These are phyloP conservation scores for Eleutherodactylus coqui DNA, from an alignment of 2,797 vertebrate species.

Conservation along the genomic window DNA sequence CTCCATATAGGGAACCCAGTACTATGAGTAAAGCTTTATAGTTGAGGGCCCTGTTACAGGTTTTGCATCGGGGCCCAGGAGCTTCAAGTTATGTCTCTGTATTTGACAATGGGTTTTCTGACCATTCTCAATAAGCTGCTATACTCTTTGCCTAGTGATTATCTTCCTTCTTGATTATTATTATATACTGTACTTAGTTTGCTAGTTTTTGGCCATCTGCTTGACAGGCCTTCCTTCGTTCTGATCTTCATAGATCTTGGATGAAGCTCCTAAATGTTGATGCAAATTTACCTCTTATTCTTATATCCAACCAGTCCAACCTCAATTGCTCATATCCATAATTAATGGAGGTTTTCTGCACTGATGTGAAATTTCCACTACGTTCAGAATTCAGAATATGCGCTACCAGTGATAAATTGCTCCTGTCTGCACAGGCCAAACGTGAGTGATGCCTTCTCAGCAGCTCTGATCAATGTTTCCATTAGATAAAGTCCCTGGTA, in stretches of 20 bases:
- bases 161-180: background rate
- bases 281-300: constrained; percentile 15
- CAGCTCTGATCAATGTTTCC: constrained; percentile 63
- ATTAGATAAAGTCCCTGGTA: constrained; percentile 61
- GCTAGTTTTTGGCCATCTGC: background rate
- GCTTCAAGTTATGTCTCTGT: too few species aligned
- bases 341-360: constrained; percentile 43
- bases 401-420: constrained; percentile 51
- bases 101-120: too few species aligned
- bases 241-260: constrained; percentile 1
- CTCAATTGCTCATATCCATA: constrained; percentile 41
- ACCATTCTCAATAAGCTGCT: background rate
- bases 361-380: constrained; percentile 38
- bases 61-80: too few species aligned
- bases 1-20: too few species aligned
- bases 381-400: constrained; percentile 50
- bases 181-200: background rate
- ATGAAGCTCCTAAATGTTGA: constrained; percentile 22
- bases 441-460: constrained; percentile 63
- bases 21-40: too few species aligned
- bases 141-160: background rate
- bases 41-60: too few species aligned
- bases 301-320: constrained; percentile 23
- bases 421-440: constrained; percentile 47
- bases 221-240: background rate